A percentile compares a stretch with the other conserved stretches of the same genome.
Evolutionary conservation across 2,113 vertebrate species (phyloP).

Genomic region (Capreolus pygargus): DNA sequence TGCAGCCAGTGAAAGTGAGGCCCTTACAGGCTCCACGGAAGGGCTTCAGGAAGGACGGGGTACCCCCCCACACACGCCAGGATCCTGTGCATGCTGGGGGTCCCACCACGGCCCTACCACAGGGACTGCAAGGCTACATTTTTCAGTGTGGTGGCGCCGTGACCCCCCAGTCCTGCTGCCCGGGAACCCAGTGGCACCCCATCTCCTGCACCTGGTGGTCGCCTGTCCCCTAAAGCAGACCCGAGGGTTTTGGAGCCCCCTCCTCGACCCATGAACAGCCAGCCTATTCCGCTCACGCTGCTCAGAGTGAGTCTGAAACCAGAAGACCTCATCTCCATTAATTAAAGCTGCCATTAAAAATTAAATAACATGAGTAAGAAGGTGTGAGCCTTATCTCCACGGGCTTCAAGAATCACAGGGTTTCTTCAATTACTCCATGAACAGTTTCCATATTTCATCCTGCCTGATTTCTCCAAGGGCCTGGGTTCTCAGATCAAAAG

Average conservation of each 20-base stretch:
- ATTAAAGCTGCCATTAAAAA: conserved; percentile 91
- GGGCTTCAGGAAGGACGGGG: not conserved
- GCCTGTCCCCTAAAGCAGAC: not conserved
- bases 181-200: not conserved
- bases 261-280: conserved; percentile 57
- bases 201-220: not conserved
- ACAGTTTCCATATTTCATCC: conserved; percentile 88
- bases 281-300: conserved; percentile 64
- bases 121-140: too few relatives aligned
- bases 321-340: conserved; percentile 82
- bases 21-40: not conserved
- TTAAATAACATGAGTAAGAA: conserved; percentile 89
- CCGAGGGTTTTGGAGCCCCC: conserved; percentile 54
- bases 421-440: conserved; percentile 84
- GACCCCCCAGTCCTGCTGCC: not conserved
- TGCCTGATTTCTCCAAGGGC: conserved; percentile 86
- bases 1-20: not conserved
- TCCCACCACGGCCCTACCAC: fast-evolving
- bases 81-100: not conserved
- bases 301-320: conserved; percentile 72
- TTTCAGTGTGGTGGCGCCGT: fast-evolving
- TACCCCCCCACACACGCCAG: fast-evolving
- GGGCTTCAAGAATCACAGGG: conserved; percentile 83
- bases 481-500: conserved; percentile 80
- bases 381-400: conserved; percentile 84